A percentile compares a stretch with the other conserved stretches of the same genome.
phyloP scores from a whole-genome alignment of 2,888 invertebrate species.

The Leistus spinibarbis region DNA sequence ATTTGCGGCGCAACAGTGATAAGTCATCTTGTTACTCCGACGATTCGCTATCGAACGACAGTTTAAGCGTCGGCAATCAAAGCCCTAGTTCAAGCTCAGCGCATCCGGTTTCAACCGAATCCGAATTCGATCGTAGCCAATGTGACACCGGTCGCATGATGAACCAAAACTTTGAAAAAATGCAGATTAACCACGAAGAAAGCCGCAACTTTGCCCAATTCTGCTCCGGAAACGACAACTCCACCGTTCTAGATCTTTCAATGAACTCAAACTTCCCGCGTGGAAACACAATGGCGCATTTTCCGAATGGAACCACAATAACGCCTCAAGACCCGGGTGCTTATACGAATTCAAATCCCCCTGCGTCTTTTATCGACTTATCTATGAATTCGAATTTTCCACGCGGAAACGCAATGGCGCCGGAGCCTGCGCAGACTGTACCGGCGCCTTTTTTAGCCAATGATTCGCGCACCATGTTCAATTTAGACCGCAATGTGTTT shows the following conservation, averaged over 20 bases:
- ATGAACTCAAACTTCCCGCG: slow-evolving; percentile 8
- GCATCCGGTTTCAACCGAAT: slow-evolving; percentile 50
- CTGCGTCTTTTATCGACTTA: background rate
- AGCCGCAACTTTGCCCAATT: slow-evolving; percentile 18
- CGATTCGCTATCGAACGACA: slow-evolving; percentile 74
- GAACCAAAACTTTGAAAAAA: slow-evolving; percentile 49
- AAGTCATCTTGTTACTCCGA: slow-evolving; percentile 74
- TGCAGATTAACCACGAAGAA: slow-evolving; percentile 52
- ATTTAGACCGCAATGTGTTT: slow-evolving; percentile 6
- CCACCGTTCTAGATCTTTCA: slow-evolving; percentile 21
- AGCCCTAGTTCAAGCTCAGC: slow-evolving; percentile 56
- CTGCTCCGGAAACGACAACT: slow-evolving; percentile 20
- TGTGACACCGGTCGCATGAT: slow-evolving; percentile 41
- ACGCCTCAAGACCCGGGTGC: background rate
- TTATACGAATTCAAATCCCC: too few relatives aligned
- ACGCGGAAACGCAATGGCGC: background rate
- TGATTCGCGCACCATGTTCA: slow-evolving; percentile 43
- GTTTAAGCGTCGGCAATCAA: slow-evolving; percentile 55
- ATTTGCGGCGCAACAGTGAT: slow-evolving; percentile 69
- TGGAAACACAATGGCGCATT: background rate
- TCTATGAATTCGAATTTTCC: background rate
- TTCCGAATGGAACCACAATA: background rate
- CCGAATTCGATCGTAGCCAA: slow-evolving; percentile 36
- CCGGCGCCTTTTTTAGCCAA: slow-evolving; percentile 57
- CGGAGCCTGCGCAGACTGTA: slow-evolving; percentile 39